Percentiles rank a stretch among this genome's conserved stretches.
Conservation (phyloP, 2,113 vertebrate genomes). For the Bufo bufo region DNA sequence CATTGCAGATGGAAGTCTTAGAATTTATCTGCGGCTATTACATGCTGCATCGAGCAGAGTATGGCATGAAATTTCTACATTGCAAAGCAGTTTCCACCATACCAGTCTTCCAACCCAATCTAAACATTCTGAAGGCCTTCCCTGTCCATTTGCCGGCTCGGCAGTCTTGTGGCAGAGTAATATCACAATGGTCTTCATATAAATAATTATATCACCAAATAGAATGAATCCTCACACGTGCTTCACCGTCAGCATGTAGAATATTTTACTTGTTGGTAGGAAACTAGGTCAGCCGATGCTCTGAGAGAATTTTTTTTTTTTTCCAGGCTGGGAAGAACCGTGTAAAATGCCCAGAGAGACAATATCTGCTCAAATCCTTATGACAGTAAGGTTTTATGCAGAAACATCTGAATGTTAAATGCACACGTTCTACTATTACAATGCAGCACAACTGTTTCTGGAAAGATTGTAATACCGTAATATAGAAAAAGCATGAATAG, state of each 20-base stretch:
- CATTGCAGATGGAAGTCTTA: background rate
- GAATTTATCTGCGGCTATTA: background rate
- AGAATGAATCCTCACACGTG: background rate
- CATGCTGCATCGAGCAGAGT: background rate
- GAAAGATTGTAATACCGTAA: background rate
- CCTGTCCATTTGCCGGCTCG: background rate
- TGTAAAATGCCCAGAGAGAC: constrained; percentile 54
- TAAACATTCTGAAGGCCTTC: background rate
- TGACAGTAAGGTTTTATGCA: constrained; percentile 46
- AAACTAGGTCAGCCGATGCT: constrained; percentile 55
- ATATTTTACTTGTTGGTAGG: constrained; percentile 48
- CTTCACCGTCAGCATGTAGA: constrained; percentile 32
- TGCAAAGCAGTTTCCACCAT: background rate
- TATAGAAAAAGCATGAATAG: background rate
- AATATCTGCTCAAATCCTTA: background rate
- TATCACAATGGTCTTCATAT: background rate
- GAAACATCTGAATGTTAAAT: constrained; percentile 58
- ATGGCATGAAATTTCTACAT: background rate
- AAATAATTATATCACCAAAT: constrained; percentile 6
- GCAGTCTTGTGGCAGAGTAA: background rate
- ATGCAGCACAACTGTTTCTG: constrained; percentile 29
- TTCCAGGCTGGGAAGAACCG: constrained; percentile 43
- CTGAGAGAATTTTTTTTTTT: constrained; percentile 49
- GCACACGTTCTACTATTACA: constrained; percentile 44
- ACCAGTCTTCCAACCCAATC: background rate